Evolutionary conservation across 2,888 invertebrate species (phyloP).

Genomic region (Sisyra nigra): DNA sequence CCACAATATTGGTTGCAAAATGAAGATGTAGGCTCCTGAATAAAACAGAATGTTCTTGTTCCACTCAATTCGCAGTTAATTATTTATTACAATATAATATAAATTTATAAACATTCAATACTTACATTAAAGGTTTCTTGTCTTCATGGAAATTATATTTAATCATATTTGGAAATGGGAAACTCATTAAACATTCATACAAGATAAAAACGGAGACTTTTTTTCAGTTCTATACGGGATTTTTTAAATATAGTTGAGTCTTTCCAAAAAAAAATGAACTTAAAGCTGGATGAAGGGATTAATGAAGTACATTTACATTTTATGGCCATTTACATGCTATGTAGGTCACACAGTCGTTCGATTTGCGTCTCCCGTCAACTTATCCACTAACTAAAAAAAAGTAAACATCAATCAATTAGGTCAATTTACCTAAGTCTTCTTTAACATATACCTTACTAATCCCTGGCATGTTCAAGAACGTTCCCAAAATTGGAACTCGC

Average conservation of each 20-base stretch:
- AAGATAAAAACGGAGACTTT: not conserved
- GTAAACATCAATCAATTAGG: conserved; percentile 3
- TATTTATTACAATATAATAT: no score
- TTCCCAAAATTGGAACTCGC: conserved; percentile 82
- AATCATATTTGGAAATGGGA: not conserved
- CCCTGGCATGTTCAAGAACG: conserved; percentile 75
- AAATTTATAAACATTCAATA: no score
- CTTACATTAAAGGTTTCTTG: no score
- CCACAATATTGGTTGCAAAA: not conserved
- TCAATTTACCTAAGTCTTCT: no score
- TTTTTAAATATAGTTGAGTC: no score
- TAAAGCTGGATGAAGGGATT: not conserved
- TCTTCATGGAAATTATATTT: no score
- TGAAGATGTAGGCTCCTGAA: not conserved
- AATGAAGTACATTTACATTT: no score
- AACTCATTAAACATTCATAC: not conserved
- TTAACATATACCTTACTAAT: conserved; percentile 72
- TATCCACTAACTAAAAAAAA: conserved; percentile 52
- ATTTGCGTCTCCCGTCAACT: conserved; percentile 66
- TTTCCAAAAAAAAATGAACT: no score
- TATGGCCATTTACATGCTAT: not conserved
- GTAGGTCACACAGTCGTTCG: conserved; percentile 67
- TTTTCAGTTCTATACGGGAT: not conserved
- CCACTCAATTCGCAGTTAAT: no score
- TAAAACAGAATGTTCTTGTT: no score